Evolutionary conservation across 2,888 invertebrate species (phyloP), one percentile per base, ranked within the genome.

Genomic region (Pterobdella sp.): DNA sequence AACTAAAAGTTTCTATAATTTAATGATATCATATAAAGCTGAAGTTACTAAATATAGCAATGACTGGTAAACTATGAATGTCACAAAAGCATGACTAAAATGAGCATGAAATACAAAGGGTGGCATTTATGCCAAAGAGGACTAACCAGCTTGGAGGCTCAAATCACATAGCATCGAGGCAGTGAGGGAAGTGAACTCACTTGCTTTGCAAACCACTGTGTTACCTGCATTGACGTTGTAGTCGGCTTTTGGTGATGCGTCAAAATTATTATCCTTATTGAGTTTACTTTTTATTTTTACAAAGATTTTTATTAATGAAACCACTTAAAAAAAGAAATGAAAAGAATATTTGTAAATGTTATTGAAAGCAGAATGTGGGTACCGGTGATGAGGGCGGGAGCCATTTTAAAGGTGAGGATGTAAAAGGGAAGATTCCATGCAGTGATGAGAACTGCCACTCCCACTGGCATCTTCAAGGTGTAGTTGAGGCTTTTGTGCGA

Each of bases 401-500:
- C 87, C 2, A 85, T 76, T 77, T 87, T 87, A 80, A 87, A 87
- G n/a, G 86, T 85, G 1, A 87, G 80, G 76, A 87, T 80, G 77
- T 87, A 87, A 34, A 87, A 78, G 0, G 87, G 87, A 0, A 87
- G 81, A 79, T 87, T 87, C 87, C 87, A 87, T 0, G 87, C 87
- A 73, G 84, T 83, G 74, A 87, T 87, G 29, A 87, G 80, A 0
- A 84, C 87, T 0, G 85, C 86, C 34, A 87, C 86, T 10, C 87
- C 87, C 22, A 86, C 81, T 7, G 87, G 85, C 56, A 82, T 80
- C 63, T 84, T 81, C 10, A 81, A 77, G 0, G 85, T 85, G 79
- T 86, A 87, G 79, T 86, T 86, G 1, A 87, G 67, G 2, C 83
- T 81, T 26, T 78, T 79, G 78, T 69, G 75, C 56, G 78, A 75